Evolutionary conservation across 2,113 vertebrate genomes (phyloP), one percentile per base, ranked within the genome.

Genomic region (Leptobrachium leishanense): DNA sequence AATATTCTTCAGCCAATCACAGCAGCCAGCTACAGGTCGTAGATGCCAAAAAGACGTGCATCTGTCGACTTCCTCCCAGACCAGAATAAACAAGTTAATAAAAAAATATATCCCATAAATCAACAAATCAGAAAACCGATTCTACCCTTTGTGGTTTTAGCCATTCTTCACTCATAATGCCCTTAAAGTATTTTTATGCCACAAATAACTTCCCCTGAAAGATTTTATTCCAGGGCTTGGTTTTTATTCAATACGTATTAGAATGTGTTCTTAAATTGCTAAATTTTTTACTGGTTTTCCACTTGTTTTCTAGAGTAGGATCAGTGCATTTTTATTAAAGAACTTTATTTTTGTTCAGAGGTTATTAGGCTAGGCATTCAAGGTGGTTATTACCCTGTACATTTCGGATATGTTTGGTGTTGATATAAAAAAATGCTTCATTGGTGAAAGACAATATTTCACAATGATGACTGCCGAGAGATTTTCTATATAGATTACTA

Each of bases 141-240:
- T 74, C 70, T 59, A 74, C 63, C 77, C 71, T 39, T 54, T 80
- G 69, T 72, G 77, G 77, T 79, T 79, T 73, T 20, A 70, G 71
- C 62, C 42, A 57, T 67, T 54, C 13, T 66, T 73, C 63, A 70
- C 42, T 80, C 63, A 9, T 55, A 40, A 64, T 4, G 31, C 50
- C 72, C 53, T 65, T 80, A 69, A 80, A 73, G 67, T 74, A 44
- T 80, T 55, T 31, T 73, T 80, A 44, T 62, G 55, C 46, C 63
- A 74, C 62, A 74, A 66, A 74, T 74, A 12, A 41, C 54, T 68
- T 79, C 54, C 70, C 68, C 50, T 67, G 40, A 43, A 43, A 65
- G 41, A 9, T 2, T 54, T 7, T 11, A 55, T 68, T 68, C 53
- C 8, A 31, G n/a, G 40, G 11, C 13, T 43, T 2, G 39, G 1